Conservation (phyloP, 2,888 invertebrate species). For the Anodontia alba region DNA sequence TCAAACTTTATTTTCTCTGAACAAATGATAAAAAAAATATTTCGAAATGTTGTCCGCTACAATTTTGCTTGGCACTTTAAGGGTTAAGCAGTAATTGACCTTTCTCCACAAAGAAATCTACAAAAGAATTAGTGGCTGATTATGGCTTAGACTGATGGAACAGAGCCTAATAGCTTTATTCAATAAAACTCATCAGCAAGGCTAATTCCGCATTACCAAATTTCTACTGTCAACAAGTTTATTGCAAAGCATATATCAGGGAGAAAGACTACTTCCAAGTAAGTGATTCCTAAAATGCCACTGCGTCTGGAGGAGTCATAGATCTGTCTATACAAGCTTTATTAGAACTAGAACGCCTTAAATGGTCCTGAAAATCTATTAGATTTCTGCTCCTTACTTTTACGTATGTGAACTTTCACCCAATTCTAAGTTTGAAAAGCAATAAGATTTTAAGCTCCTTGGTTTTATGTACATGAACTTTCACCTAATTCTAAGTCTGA, state of each 20-base stretch:
- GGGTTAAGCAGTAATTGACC: slow-evolving; percentile 3
- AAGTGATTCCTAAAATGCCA: background rate
- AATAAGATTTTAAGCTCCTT: too few species aligned
- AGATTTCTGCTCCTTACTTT: too few species aligned
- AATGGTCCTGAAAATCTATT: background rate
- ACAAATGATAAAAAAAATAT: too few species aligned
- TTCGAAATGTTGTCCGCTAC: too few species aligned
- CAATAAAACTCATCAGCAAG: slow-evolving; percentile 16
- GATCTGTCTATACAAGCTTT: background rate
- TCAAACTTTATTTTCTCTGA: too few species aligned
- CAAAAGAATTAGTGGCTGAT: background rate
- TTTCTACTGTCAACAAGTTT: slow-evolving; percentile 11
- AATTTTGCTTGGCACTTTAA: too few species aligned
- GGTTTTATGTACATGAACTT: too few species aligned
- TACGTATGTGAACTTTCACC: too few species aligned
- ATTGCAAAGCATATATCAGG: background rate
- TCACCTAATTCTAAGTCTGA: too few species aligned
- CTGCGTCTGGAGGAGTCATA: background rate
- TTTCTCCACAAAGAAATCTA: slow-evolving; percentile 1
- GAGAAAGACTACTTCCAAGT: background rate
- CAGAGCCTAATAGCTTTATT: slow-evolving; percentile 13
- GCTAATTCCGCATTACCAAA: slow-evolving; percentile 15
- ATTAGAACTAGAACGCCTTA: background rate
- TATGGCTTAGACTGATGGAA: background rate
- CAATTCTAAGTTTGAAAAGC: too few species aligned